Base-by-base conservation (phyloP, 2,797 vertebrate species). In the Hoplostethus mediterraneus region DNA sequence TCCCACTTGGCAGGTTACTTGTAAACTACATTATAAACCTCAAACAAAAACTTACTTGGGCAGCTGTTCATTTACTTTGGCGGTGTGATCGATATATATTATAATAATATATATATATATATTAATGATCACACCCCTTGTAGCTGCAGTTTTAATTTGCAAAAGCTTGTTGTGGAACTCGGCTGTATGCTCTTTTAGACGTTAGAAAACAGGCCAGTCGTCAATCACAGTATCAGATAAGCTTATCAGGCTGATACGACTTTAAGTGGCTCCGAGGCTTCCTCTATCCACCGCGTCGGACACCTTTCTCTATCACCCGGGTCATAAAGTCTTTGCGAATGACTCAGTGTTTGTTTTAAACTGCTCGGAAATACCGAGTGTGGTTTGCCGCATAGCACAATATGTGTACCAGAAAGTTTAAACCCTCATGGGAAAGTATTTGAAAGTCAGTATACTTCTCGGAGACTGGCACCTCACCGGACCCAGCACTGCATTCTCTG, bases 291-390 rank as follows among this genome's bases (percentile, higher is more conserved):
- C 33, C 7, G 48, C 62, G 7, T 54, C 61, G 16, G 49, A 44
- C 16, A 16, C 7, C 21, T 62, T 58, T 49, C 21, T 48, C 66
- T 28, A 17, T 59, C 38, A 8, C 30, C 14, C n/a, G 4, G 44
- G 13, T 72, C 28, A 55, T 59, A 52, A 52, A 66, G 38, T 40
- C 7, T 8, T 40, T 40, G 38, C 51, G 51, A 45, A 47, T 42
- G 7, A 65, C 73, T 6, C 8, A 9, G 30, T n/a, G 10, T 59
- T 63, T 67, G 16, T 47, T 53, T 42, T 73, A n/a, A 31, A 58
- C 25, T 36, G 11, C 17, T 76, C 67, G 13, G n/a, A 42, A 57
- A 21, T 64, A 40, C 36, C 63, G 38, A 69, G n/a, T 52, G 11
- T 49, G 31, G 12, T 33, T 21, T 42, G 33, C 17, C 40, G 25